These are phyloP conservation scores for Leptonema lineaticorne DNA, from an alignment of 1,140 invertebrate genomes.

Conservation along the genomic window DNA sequence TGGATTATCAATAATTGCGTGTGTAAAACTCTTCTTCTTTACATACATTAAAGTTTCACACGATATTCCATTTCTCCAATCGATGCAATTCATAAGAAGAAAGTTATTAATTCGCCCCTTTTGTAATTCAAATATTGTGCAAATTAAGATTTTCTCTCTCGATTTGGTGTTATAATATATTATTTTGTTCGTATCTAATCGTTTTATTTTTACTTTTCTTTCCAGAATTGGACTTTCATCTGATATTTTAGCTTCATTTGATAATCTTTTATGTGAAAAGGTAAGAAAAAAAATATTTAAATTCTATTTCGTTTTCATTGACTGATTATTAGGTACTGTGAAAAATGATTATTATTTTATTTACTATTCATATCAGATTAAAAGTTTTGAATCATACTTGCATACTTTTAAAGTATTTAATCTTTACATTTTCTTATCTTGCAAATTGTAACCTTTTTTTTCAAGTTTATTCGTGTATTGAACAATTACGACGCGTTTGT, in stretches of 20 bases:
- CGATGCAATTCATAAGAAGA: neutral
- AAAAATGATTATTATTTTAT: too few relatives aligned
- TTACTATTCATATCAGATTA: too few relatives aligned
- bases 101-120: slow-evolving; percentile 6
- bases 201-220: neutral
- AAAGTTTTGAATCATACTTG: too few relatives aligned
- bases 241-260: neutral
- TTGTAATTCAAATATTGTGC: neutral
- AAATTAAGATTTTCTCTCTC: neutral
- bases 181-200: neutral
- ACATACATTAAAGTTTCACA: neutral
- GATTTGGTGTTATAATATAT: too few relatives aligned
- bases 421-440: too few relatives aligned
- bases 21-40: neutral
- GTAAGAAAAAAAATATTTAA: too few relatives aligned
- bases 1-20: neutral
- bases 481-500: too few relatives aligned
- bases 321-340: too few relatives aligned
- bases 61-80: slow-evolving; percentile 5
- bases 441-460: too few relatives aligned
- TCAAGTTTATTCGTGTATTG: too few relatives aligned
- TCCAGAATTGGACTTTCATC: neutral
- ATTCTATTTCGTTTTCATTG: too few relatives aligned
- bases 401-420: too few relatives aligned
- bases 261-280: slow-evolving; percentile 1